A percentile compares a stretch with the other conserved stretches of the same genome.
phyloP scores from a whole-genome alignment of 2,797 vertebrate genomes.

The Oophaga sylvatica region DNA sequence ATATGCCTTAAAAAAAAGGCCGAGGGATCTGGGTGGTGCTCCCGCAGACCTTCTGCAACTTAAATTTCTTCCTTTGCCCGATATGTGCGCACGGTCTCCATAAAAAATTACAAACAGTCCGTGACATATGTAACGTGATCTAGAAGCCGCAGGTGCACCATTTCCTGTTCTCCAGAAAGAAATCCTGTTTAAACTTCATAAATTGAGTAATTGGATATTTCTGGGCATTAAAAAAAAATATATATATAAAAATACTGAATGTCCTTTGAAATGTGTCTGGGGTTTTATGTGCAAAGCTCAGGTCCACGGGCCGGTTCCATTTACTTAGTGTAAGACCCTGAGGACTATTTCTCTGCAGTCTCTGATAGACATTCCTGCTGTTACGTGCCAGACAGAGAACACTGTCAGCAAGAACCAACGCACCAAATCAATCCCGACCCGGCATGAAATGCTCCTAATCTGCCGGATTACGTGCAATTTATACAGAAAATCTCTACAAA shows the following conservation, averaged over 20 bases:
- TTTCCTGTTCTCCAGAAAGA: constrained; percentile 24
- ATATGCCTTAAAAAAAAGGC: background rate
- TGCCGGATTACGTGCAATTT: constrained; percentile 40
- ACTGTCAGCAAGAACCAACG: constrained; percentile 33
- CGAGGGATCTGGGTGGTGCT: background rate
- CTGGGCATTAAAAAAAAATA: background rate
- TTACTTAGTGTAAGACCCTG: background rate
- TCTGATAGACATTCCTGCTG: background rate
- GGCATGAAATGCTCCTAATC: constrained; percentile 23
- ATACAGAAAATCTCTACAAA: constrained; percentile 33
- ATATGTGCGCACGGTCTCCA: background rate
- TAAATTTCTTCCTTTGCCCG: background rate
- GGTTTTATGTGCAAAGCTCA: background rate
- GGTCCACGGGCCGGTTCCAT: background rate
- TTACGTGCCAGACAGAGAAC: constrained; percentile 15
- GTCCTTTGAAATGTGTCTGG: background rate
- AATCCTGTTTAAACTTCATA: constrained; percentile 16
- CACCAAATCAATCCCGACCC: constrained; percentile 53
- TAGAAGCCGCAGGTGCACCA: constrained; percentile 43
- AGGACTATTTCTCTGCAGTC: background rate
- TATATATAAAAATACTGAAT: background rate
- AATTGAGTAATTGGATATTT: constrained; percentile 24
- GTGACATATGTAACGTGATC: background rate
- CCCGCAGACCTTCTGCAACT: background rate
- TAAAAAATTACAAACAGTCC: background rate